Percentiles rank a stretch among this genome's conserved stretches.
Conservation (phyloP, 2,797 vertebrate species). For the Gymnodraco acuticeps region DNA sequence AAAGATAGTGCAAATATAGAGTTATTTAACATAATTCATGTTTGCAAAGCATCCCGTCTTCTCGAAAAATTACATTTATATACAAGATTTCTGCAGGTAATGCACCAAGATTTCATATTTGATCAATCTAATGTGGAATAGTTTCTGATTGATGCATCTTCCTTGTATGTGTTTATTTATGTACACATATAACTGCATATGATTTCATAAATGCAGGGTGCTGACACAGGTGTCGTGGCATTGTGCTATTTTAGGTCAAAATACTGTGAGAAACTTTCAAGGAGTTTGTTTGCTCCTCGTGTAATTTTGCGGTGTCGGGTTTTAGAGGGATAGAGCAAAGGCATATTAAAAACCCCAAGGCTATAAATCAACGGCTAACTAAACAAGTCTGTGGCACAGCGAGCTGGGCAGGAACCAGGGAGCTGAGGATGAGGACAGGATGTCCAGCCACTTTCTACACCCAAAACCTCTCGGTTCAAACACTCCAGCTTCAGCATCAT, state of each 20-base stretch:
- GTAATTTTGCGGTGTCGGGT: constrained; percentile 77
- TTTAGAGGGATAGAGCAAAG: constrained; percentile 64
- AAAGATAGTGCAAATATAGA: constrained; percentile 18
- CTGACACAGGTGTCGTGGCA: constrained; percentile 76
- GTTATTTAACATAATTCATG: constrained; percentile 15
- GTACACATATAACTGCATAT: constrained; percentile 15
- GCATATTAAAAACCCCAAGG: constrained; percentile 76
- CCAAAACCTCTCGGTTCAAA: constrained; percentile 61
- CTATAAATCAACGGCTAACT: constrained; percentile 75
- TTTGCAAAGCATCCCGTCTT: neutral
- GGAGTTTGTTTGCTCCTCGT: constrained; percentile 56
- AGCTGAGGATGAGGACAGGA: constrained; percentile 66
- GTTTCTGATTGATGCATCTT: neutral
- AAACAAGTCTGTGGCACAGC: constrained; percentile 70
- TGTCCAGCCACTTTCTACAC: constrained; percentile 63
- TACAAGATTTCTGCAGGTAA: neutral
- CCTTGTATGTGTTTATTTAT: neutral
- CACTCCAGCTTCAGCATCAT: constrained; percentile 43
- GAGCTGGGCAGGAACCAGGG: constrained; percentile 61
- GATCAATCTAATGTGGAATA: neutral
- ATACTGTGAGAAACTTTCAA: constrained; percentile 71
- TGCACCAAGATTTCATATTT: neutral
- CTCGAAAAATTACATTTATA: neutral
- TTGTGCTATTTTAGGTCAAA: constrained; percentile 73
- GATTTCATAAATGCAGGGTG: constrained; percentile 39